Evolutionary conservation across 2,113 vertebrate species (phyloP).

Genomic region (Mobula birostris): DNA sequence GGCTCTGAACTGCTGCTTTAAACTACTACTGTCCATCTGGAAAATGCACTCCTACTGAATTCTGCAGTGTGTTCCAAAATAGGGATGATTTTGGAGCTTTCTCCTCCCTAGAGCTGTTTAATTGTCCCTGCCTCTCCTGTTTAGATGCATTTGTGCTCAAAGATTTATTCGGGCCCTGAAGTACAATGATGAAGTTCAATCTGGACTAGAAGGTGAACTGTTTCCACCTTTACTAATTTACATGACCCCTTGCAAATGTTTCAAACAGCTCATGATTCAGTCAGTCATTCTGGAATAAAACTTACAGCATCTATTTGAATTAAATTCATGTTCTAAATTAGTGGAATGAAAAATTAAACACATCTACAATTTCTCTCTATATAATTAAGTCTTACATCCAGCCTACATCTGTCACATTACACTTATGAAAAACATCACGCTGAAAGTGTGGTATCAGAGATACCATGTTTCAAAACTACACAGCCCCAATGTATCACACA

Average conservation of each 20-base stretch:
- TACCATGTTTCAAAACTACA: not conserved
- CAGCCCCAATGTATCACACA: not conserved
- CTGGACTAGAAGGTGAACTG: not conserved
- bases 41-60: no score
- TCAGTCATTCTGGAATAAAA: not conserved
- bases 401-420: not conserved
- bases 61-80: no score
- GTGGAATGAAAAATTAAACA: not conserved
- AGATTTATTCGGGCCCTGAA: no score
- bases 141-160: no score
- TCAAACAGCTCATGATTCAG: not conserved
- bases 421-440: not conserved
- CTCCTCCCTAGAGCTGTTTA: no score
- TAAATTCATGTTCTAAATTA: not conserved
- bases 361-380: not conserved
- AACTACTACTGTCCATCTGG: no score
- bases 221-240: not conserved
- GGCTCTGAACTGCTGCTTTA: no score
- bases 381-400: constrained; percentile 8
- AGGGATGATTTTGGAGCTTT: no score
- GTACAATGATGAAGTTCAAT: not conserved
- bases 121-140: no score
- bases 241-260: not conserved
- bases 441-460: not conserved
- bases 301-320: not conserved